Base-by-base conservation (phyloP, 2,888 invertebrate genomes). In the Embidobia sp. region DNA sequence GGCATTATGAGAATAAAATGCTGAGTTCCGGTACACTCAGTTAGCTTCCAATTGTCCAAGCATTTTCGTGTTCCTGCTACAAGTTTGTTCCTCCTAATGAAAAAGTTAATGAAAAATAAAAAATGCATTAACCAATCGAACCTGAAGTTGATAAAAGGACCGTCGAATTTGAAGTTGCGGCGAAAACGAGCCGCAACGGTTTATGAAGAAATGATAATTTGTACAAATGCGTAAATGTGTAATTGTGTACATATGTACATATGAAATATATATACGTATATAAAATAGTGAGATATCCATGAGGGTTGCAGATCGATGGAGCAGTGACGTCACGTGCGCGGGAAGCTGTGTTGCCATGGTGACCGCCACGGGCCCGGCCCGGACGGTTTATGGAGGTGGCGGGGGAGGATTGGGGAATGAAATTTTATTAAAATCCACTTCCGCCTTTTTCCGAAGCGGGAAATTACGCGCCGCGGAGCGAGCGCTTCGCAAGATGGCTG, bases 341-440 rank as follows among this genome's bases (percentile, higher is more conserved):
- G 86, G 88, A 89, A 84, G 88, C 88, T 89, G 89, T 86, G 88
- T 89, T 83, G 81, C 87, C 87, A 89, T 89, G 88, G 88, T 86
- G 87, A 89, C 89, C 89, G 89, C 89, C 89, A 87, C 88, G 87
- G 86, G 85, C 85, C 88, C 87, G 88, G 88, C 87, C 85, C 85
- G 80, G 63, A 48, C 64, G 81, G 79, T 61, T 76, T 66, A 29
- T 53, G 37, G 53, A 49, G 69, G 70, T 48, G 42, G 69, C 69
- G 64, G 57, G 63, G 53, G 78, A 64, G 81, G 83, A 80, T 81
- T 67, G 83, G 76, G 77, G 83, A 83, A 85, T 86, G 85, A 86
- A 88, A 87, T 87, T 88, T 87, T 87, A 87, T 87, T 87, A 87
- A 88, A 87, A 87, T 88, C 86, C 83, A 84, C 81, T 82, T 79